Conservation (phyloP, 1,140 invertebrate species). For the Oncopodura yosiiana region DNA sequence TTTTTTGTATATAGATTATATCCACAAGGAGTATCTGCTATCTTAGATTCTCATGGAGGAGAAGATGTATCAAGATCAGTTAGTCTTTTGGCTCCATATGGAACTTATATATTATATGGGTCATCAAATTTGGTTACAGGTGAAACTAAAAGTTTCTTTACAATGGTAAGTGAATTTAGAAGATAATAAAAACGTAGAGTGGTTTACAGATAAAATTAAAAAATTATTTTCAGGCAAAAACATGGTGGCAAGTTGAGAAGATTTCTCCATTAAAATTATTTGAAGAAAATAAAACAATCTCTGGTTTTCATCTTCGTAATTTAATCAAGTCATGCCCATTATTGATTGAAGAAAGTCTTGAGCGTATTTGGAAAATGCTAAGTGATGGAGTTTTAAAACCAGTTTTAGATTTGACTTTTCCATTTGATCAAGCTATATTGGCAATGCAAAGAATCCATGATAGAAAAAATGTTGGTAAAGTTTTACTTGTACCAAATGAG, state of each 20-base stretch:
- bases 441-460: conserved; percentile 89
- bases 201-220: conserved; percentile 76
- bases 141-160: conserved; percentile 80
- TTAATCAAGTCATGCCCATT: conserved; percentile 64
- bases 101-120: conserved; percentile 77
- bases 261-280: conserved; percentile 76
- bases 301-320: conserved; percentile 72
- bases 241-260: conserved; percentile 87
- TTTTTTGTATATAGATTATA: conserved; percentile 48
- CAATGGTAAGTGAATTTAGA: conserved; percentile 53
- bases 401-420: conserved; percentile 71
- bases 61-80: conserved; percentile 80
- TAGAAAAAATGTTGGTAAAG: conserved; percentile 79
- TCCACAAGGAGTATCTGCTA: conserved; percentile 72
- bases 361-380: conserved; percentile 64
- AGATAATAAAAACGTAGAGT: conserved; percentile 44
- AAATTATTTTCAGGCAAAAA: conserved; percentile 61
- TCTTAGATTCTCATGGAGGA: conserved; percentile 77
- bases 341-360: conserved; percentile 57
- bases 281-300: conserved; percentile 75
- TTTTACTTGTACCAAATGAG: conserved; percentile 66
- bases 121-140: conserved; percentile 76
- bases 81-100: conserved; percentile 74
- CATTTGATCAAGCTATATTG: conserved; percentile 69
- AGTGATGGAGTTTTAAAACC: conserved; percentile 66